Conservation (phyloP, 2,797 vertebrate species). For the Sebastes umbrosus region DNA sequence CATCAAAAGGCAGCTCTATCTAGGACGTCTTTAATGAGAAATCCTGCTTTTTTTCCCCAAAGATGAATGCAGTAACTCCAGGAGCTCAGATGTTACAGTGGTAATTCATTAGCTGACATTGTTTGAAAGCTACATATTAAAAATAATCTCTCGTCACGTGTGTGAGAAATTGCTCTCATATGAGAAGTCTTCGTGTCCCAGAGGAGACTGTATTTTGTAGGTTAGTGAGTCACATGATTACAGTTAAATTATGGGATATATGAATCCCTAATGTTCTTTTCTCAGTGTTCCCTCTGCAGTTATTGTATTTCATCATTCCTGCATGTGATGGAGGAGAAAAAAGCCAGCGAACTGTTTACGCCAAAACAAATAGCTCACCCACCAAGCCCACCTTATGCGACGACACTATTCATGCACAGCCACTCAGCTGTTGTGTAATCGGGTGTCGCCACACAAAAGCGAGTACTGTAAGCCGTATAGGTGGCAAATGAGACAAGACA, state of each 20-base stretch:
- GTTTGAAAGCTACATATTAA: conserved; percentile 67
- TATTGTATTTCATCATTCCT: conserved; percentile 8
- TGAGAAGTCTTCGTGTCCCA: conserved; percentile 46
- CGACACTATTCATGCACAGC: conserved; percentile 5
- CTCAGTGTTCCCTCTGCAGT: not conserved
- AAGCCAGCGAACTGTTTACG: conserved; percentile 43
- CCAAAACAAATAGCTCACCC: conserved; percentile 45
- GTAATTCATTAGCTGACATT: conserved; percentile 54
- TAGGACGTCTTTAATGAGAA: conserved; percentile 27
- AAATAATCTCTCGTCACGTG: conserved; percentile 32
- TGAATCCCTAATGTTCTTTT: conserved; percentile 20
- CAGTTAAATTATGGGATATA: conserved; percentile 39
- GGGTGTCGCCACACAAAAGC: conserved; percentile 53
- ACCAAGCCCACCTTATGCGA: not conserved
- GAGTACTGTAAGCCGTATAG: conserved; percentile 16
- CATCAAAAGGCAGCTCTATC: conserved; percentile 59
- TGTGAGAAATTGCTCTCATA: conserved; percentile 40
- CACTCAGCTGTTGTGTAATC: conserved; percentile 61
- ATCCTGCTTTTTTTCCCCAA: not conserved
- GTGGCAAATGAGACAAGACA: conserved; percentile 39
- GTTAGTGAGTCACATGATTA: conserved; percentile 56
- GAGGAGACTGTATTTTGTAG: conserved; percentile 45
- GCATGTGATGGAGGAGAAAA: not conserved
- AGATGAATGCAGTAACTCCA: conserved; percentile 12
- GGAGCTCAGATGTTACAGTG: conserved; percentile 38